Base-by-base conservation (phyloP, 2,797 vertebrate genomes). In the Liasis olivaceus region DNA sequence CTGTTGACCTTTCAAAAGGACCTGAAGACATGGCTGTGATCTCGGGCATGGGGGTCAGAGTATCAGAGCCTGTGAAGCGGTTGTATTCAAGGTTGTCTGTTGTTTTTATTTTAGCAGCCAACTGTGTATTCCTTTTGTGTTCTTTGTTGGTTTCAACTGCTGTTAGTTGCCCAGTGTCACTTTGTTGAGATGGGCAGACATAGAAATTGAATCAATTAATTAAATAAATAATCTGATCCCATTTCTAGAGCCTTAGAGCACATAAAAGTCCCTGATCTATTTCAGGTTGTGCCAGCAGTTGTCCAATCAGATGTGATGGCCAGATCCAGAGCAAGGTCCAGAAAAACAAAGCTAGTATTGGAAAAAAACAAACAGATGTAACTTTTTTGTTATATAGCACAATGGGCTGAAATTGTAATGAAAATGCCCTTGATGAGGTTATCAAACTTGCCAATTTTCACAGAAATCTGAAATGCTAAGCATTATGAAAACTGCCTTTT, bases 71-170 rank as follows among this genome's bases (percentile, higher is more conserved):
- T 12, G 20, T 36, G 47, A 24, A 4, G 8, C 47, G 15, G 3
- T 84, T 58, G 58, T 28, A 66, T 88, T 93, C 58, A 69, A 58
- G 62, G 84, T 94, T 88, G 14, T 31, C 91, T 94, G 93, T 58
- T 88, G 20, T 63, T 5, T 36, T 92, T 94, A 58, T 95, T 63
- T 56, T 93, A 91, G 89, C 3, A 24, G 72, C 72, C 36, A 47
- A 20, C 47, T 81, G 36, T 20, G 3, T 81, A 20, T 81, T 81
- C 47, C 72, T 24, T 77, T 77, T 77, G 36, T 22, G 17, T 11
- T 22, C 69, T 77, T 77, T 22, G 36, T 22, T 77, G 17, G 36
- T 24, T 81, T 81, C 47, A 81, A 81, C 72, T 81, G 72, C 36
- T 81, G 72, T 81, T 81, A 47, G 20, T 47, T 81, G 72, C 72